A percentile compares a stretch with the other conserved stretches of the same genome.
phyloP scores from a whole-genome alignment of 2,888 invertebrate species.

The Sinohyriopsis cumingii region DNA sequence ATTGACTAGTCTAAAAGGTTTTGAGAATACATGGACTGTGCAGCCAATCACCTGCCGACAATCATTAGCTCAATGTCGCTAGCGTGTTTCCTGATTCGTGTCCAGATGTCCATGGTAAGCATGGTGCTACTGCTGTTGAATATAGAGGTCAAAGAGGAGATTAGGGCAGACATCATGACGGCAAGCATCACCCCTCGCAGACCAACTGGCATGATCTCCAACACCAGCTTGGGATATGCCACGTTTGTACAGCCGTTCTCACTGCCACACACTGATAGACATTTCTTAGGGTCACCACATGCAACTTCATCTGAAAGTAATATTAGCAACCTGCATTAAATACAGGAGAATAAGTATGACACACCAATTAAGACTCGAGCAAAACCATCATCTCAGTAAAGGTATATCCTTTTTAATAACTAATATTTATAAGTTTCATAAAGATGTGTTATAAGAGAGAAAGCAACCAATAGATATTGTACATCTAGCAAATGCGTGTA shows the following conservation, averaged over 20 bases:
- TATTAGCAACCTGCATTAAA: too few species aligned
- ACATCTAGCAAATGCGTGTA: too few species aligned
- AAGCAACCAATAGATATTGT: too few species aligned
- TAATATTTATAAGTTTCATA: too few species aligned
- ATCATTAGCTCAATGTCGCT: slow-evolving; percentile 73
- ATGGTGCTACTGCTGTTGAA: slow-evolving; percentile 74
- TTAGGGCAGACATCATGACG: slow-evolving; percentile 75
- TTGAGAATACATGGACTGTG: too few species aligned
- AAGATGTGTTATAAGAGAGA: too few species aligned
- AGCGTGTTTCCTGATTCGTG: slow-evolving; percentile 67
- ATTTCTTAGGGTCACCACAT: slow-evolving; percentile 72
- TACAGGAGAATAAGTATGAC: too few species aligned
- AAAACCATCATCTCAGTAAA: too few species aligned
- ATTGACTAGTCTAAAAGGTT: too few species aligned
- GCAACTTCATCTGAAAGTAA: slow-evolving; percentile 70
- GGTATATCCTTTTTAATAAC: too few species aligned
- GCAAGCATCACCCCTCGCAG: slow-evolving; percentile 74
- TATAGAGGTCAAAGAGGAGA: slow-evolving; percentile 74
- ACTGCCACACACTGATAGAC: slow-evolving; percentile 71
- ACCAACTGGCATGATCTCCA: slow-evolving; percentile 73
- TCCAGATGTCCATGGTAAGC: slow-evolving; percentile 75
- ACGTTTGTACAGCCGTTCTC: slow-evolving; percentile 73
- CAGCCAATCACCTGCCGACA: slow-evolving; percentile 68
- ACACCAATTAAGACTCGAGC: too few species aligned
- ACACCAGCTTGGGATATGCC: slow-evolving; percentile 74